A percentile compares a stretch with the other conserved stretches of the same genome.
These are phyloP conservation scores for Trichechus manatus DNA, from an alignment of 2,113 vertebrate species.

Conservation along the genomic window DNA sequence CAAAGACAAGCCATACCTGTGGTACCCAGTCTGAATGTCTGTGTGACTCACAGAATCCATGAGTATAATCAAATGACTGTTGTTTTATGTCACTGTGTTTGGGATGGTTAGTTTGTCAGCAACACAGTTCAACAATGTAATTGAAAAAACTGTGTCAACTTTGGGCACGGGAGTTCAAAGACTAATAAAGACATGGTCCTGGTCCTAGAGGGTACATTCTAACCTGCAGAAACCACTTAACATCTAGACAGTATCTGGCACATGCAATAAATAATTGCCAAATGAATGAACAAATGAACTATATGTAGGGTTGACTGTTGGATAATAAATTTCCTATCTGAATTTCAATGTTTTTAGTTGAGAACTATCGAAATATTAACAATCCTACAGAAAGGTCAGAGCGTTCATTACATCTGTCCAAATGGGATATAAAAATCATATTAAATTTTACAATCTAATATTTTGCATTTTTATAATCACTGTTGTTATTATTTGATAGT, in stretches of 20 bases:
- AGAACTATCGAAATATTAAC: neutral
- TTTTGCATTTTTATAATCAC: conserved; percentile 48
- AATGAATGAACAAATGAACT: neutral
- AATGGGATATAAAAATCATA: neutral
- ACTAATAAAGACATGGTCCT: neutral
- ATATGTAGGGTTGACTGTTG: neutral
- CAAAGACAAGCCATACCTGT: neutral
- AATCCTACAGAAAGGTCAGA: neutral
- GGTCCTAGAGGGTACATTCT: neutral
- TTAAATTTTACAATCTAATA: conserved; percentile 40
- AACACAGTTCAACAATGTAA: neutral
- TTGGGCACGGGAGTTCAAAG: neutral
- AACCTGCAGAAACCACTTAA: neutral
- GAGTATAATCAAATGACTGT: neutral
- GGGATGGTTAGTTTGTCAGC: conserved; percentile 4
- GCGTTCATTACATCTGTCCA: neutral
- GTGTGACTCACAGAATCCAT: neutral
- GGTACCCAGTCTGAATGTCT: neutral
- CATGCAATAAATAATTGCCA: no score
- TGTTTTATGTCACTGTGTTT: conserved; percentile 6
- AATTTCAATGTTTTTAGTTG: neutral
- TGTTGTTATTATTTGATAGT: no score
- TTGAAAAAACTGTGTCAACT: neutral
- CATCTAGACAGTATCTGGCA: neutral
- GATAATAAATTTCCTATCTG: neutral